Evolutionary conservation across 2,888 invertebrate genomes (phyloP), one percentile per base, ranked within the genome.

Genomic region (Xylophagus ater): DNA sequence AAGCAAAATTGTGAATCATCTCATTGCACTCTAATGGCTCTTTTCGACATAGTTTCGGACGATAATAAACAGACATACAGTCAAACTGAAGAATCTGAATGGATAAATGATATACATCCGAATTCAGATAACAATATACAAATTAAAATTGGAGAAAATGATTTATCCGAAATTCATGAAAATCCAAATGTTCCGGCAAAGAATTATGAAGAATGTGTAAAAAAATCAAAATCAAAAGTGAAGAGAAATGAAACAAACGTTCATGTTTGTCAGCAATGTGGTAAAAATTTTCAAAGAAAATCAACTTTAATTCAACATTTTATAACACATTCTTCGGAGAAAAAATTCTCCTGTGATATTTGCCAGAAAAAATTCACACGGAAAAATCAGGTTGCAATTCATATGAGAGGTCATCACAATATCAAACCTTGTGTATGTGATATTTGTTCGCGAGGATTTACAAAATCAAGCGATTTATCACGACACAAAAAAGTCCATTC

Each of bases 361-460:
- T 68, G 68, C 44, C 44, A 54, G 17, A 56, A 60, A 43, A 54
- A 49, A 26, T 68, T 66, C 47, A 59, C 61, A 2, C 59, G 67
- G 46, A 56, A 57, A 4, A 64, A 63, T 12, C 64, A 66, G 48
- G 54, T 68, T 36, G 61, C 60, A 17, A 67, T 70, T 39, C 72
- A 72, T 47, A 66, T 67, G 58, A 57, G 69, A 45, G 60, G 61
- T 3, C 72, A 72, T 47, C 63, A 65, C 3, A 71, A 70, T 4
- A 62, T 65, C 21, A 61, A 65, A 28, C 71, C 71, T 2, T 71
- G 65, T 48, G 55, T 66, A 41, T 72, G 72, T 54, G 61, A 63
- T 41, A 56, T 59, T 24, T 72, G 72, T 50, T 66, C 67, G 3
- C 57, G 56, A 33, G 50, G 53, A 23, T 54, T 56, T 32, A 51